Base-by-base conservation (phyloP, 2,888 invertebrate species). In the Nephrocerus scutellatus region DNA sequence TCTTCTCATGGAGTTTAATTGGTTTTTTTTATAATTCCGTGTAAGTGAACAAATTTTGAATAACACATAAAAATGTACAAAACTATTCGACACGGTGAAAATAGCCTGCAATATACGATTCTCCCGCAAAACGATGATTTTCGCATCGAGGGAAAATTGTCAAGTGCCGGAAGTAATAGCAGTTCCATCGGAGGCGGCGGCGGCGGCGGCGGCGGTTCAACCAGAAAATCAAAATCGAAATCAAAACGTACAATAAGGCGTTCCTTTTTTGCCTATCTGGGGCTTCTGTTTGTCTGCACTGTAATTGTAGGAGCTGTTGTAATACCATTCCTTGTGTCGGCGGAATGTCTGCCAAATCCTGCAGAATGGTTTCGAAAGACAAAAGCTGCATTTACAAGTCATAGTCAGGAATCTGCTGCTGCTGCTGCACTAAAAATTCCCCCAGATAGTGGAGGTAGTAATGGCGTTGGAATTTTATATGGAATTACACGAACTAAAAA, bases 61-160 rank as follows among this genome's bases (percentile, higher is more conserved):
- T 5, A 15, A 14, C 12, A 22, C 10, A n/a, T 39, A 33, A 60
- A 47, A 29, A 82, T 82, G 82, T 82, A 82, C 70, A 82, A 82
- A 70, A 82, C 81, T 52, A 81, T 82, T 62, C 71, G 80, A 47
- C 81, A 81, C 63, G 82, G 82, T 46, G 82, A 82, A 63, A 79
- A 80, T 56, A 80, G 80, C 59, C 73, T 82, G 54, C 82, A 82
- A 60, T 82, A 82, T 66, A 81, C 81, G 52, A 82, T 82, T 54
- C 72, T 82, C 48, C 81, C 81, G 42, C 81, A 81, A 63, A 79
- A 79, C 41, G 82, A 81, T 62, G 78, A 78, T 60, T 74, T 76
- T 52, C 68, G 77, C 42, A 73, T 63, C 52, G 77, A 76, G 46
- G 76, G 76, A 52, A 76, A 76, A 41, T 55, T 75, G 45, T 72